Evolutionary conservation across 2,888 invertebrate species (phyloP), one percentile per base, ranked within the genome.

Genomic region (Bombyx huttoni): DNA sequence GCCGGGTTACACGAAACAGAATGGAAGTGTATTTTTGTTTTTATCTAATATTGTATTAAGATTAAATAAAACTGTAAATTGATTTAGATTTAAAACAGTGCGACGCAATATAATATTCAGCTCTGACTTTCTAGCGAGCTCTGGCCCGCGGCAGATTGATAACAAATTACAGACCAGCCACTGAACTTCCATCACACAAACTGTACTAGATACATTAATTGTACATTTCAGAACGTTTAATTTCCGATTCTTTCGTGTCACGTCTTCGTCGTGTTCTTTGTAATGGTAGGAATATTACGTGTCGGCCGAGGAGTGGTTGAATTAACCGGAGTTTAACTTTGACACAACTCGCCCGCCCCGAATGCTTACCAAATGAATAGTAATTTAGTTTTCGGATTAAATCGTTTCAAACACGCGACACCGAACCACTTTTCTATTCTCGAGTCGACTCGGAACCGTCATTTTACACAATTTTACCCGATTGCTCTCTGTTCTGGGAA

Each of bases 381-480:
- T 81, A 87, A 87, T 88, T 88, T 87, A 71, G 79, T 81, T 85
- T 85, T 78, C 72, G 79, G 77, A 86, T 87, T 85, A 87, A 88
- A 88, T 87, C 84, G 87, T 81, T 87, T 63, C 64, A 66, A 85
- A 86, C 88, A 88, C 88, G 88, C 88, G 88, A 88, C 88, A 88
- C 77, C 68, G 54, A 79, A 78, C 86, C 86, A 85, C 88, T 87
- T 87, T 87, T 84, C 88, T 88, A 87, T 87, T 85, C 82, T 78
- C 69, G 64, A 81, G 68, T 78, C 73, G 78, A 78, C 70, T 81
- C 77, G 67, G 77, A 82, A 81, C 87, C 84, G 79, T 86, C 87
- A 87, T 88, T 88, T 87, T 85, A 87, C 84, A 84, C 86, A 86
- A 88, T 87, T 88, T 86, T 83, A 87, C 82, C 79, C 83, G 83